Conservation (phyloP, 2,113 vertebrate genomes). For the Thermophis baileyi region DNA sequence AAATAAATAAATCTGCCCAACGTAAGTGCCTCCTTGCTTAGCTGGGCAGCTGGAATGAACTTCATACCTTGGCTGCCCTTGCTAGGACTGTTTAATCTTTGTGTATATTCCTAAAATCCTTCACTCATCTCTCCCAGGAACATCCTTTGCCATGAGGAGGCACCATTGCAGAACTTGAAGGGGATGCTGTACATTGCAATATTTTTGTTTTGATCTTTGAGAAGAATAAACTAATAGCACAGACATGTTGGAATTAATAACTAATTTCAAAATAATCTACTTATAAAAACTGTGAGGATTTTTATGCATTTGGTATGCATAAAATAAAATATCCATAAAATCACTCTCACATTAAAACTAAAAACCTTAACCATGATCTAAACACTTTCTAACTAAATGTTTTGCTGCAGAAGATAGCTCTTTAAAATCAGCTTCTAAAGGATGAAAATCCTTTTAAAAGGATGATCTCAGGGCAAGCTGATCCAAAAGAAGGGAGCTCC, state of each 20-base stretch:
- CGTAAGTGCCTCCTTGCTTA: background rate
- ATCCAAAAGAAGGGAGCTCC: background rate
- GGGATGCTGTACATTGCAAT: background rate
- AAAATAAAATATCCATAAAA: background rate
- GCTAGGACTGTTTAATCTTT: background rate
- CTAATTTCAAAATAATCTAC: background rate
- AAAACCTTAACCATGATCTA: background rate
- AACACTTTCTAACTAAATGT: background rate
- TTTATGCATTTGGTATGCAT: background rate
- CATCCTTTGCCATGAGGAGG: background rate
- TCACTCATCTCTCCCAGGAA: background rate
- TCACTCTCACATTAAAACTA: background rate
- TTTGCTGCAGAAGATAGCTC: background rate
- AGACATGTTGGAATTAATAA: background rate
- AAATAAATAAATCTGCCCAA: no score
- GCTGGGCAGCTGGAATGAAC: background rate
- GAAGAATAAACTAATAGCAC: background rate
- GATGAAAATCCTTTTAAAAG: background rate
- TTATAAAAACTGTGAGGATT: background rate
- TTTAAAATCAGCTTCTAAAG: background rate
- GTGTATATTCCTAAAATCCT: background rate
- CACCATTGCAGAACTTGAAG: background rate
- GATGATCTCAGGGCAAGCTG: background rate
- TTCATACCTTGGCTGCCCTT: background rate
- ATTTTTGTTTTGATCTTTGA: background rate